A percentile compares a stretch with the other conserved stretches of the same genome.
phyloP scores from a whole-genome alignment of 1,140 invertebrate species.

The Pemphigus obesinymphae region DNA sequence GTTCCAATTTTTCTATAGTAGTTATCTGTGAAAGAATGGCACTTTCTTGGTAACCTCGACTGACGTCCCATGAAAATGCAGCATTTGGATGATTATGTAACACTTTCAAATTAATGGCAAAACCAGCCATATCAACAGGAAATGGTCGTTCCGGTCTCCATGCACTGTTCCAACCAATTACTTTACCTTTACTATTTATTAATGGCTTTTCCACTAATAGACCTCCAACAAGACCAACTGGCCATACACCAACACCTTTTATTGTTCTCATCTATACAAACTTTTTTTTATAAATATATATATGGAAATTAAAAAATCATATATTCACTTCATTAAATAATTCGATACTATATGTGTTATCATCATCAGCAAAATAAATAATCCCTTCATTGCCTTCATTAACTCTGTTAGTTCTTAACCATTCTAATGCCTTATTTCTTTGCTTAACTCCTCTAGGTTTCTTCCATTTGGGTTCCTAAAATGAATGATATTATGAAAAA shows the following conservation, averaged over 20 bases:
- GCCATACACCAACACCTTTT: constrained; percentile 90
- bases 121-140: constrained; percentile 98
- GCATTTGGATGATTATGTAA: constrained; percentile 67
- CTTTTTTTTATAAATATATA: constrained; percentile 41
- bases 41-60: constrained; percentile 87
- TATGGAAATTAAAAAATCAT: background rate
- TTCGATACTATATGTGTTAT: constrained; percentile 88
- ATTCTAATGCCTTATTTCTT: constrained; percentile 81
- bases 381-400: constrained; percentile 63
- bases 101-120: constrained; percentile 83
- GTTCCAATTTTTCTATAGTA: constrained; percentile 76
- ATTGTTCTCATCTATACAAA: constrained; percentile 59
- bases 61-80: constrained; percentile 74
- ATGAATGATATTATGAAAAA: background rate
- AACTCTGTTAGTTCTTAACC: constrained; percentile 69
- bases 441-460: constrained; percentile 93
- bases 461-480: constrained; percentile 74
- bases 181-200: constrained; percentile 65
- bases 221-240: constrained; percentile 90
- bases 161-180: constrained; percentile 74
- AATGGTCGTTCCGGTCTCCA: constrained; percentile 88
- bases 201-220: constrained; percentile 79
- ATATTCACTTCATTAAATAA: constrained; percentile 78
- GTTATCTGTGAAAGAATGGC: constrained; percentile 78
- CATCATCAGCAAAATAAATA: constrained; percentile 98